These are phyloP conservation scores for Synanthedon andrenaeformis DNA, from an alignment of 2,888 invertebrate genomes.

Conservation along the genomic window DNA sequence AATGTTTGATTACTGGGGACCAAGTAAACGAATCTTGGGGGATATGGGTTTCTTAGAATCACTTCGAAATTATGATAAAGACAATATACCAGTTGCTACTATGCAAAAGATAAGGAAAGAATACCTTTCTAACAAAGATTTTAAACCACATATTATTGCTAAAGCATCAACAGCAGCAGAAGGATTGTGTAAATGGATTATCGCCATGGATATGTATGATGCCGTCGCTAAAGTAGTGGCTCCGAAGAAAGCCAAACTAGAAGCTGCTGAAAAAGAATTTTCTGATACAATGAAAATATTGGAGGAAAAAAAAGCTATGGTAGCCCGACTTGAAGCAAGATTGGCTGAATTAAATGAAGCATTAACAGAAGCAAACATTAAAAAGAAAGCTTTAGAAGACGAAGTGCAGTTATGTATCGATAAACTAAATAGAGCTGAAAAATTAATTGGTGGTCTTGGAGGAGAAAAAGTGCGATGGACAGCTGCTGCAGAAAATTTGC, in stretches of 20 bases:
- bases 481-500: constrained; percentile 79
- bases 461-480: constrained; percentile 92
- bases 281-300: constrained; percentile 86
- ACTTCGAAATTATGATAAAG: constrained; percentile 85
- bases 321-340: constrained; percentile 81
- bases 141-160: constrained; percentile 82
- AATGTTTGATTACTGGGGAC: constrained; percentile 86
- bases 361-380: constrained; percentile 73
- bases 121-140: constrained; percentile 80
- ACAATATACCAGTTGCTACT: constrained; percentile 79
- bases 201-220: constrained; percentile 91
- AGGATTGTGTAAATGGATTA: constrained; percentile 91
- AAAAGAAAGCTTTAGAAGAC: constrained; percentile 77
- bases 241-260: constrained; percentile 86
- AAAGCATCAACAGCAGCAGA: constrained; percentile 96
- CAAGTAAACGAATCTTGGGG: constrained; percentile 83
- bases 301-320: constrained; percentile 83
- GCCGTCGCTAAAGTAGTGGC: constrained; percentile 84
- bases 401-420: constrained; percentile 84
- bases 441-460: constrained; percentile 87
- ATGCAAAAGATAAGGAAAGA: constrained; percentile 83
- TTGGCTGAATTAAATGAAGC: constrained; percentile 78
- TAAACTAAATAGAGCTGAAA: constrained; percentile 87
- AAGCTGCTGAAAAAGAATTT: constrained; percentile 84
- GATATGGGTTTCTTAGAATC: constrained; percentile 84